Conservation (phyloP, 1,140 invertebrate species). For the Ceratosolen fusciceps region DNA sequence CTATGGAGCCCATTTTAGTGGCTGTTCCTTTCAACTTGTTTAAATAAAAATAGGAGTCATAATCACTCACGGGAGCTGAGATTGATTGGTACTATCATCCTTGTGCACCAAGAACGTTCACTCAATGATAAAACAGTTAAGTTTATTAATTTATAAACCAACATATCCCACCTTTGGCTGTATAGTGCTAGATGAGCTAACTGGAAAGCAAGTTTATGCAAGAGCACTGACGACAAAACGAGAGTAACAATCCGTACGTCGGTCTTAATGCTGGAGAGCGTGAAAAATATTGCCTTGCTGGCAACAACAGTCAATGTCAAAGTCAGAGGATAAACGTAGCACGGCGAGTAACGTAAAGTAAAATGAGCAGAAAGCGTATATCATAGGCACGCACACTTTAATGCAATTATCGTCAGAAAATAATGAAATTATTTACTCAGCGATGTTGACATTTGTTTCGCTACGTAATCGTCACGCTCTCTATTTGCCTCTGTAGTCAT, state of each 20-base stretch:
- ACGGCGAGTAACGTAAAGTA: slow-evolving; percentile 15
- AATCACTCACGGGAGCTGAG: slow-evolving; percentile 42
- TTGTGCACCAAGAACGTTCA: background rate
- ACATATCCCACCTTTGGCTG: background rate
- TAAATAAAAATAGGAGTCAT: background rate
- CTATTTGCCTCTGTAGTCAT: background rate
- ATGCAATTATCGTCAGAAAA: slow-evolving; percentile 30
- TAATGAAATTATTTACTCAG: slow-evolving; percentile 36
- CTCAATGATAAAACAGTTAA: background rate
- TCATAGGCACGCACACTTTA: slow-evolving; percentile 13
- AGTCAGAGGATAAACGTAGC: slow-evolving; percentile 28
- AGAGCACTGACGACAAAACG: background rate
- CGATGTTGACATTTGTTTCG: slow-evolving; percentile 40
- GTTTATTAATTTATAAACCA: slow-evolving; percentile 8
- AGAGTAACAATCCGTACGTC: background rate
- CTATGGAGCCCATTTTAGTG: slow-evolving; percentile 68
- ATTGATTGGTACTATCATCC: slow-evolving; percentile 35
- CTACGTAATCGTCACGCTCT: background rate
- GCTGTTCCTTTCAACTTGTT: slow-evolving; percentile 8
- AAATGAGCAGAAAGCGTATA: slow-evolving; percentile 24
- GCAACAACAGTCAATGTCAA: slow-evolving; percentile 46
- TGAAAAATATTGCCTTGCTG: slow-evolving; percentile 24
- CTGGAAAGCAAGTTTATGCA: background rate
- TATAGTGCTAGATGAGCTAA: background rate
- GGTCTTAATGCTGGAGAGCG: background rate